Evolutionary conservation across 1,140 invertebrate species (phyloP).

Genomic region (Himalopsyche phryganea): DNA sequence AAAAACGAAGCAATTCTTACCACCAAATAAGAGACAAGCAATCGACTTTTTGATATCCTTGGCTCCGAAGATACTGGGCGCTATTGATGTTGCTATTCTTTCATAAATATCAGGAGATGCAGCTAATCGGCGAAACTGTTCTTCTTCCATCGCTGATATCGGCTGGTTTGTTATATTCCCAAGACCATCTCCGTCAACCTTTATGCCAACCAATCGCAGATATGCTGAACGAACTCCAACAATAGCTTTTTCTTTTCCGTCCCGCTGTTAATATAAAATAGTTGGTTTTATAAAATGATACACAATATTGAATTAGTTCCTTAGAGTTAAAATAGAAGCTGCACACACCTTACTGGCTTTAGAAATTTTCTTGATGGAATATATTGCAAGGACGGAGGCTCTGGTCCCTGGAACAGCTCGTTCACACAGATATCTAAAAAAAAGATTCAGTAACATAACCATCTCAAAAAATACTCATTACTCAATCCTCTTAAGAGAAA

Average conservation of each 20-base stretch:
- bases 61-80: conserved; percentile 95
- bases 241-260: conserved; percentile 78
- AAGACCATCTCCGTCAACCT: conserved; percentile 78
- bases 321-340: no score
- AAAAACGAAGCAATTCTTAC: no score
- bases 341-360: conserved; percentile 48
- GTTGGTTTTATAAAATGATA: conserved; percentile 14
- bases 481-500: no score
- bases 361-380: conserved; percentile 90
- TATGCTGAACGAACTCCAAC: conserved; percentile 93
- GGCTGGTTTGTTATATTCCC: conserved; percentile 55
- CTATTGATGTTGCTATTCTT: conserved; percentile 84
- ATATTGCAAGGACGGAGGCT: conserved; percentile 91
- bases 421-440: conserved; percentile 77
- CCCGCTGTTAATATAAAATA: conserved; percentile 47
- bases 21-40: conserved; percentile 93
- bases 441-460: conserved; percentile 3
- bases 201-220: conserved; percentile 89
- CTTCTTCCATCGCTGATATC: conserved; percentile 81
- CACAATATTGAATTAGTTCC: no score
- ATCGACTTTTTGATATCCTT: conserved; percentile 97
- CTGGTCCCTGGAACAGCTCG: conserved; percentile 94
- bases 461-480: no score
- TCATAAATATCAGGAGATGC: conserved; percentile 86
- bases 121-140: conserved; percentile 83